Base-by-base conservation (phyloP, 2,797 vertebrate species). In the Phrynocephalus guinanensis region DNA sequence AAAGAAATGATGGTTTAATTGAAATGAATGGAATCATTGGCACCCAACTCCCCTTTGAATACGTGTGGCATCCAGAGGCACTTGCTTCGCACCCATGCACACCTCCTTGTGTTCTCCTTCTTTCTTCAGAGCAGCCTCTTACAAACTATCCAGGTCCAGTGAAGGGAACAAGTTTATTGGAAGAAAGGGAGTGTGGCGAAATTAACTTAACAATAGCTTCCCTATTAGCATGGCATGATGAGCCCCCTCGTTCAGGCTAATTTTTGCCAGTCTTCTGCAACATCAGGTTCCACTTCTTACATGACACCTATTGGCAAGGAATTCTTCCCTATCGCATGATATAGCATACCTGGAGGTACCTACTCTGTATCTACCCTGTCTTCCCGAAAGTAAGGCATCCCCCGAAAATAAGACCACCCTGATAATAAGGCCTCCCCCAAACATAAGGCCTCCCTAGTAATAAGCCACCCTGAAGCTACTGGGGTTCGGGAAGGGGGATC, bases 1-100 rank as follows among this genome's bases (percentile, higher is more conserved):
- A 87, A 18, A 22, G 15, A 88, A 92, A 90, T 89, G 67, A 82
- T 18, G 28, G 30, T 24, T 88, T 86, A 50, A 86, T 77, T 82
- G 2, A 79, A 83, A 89, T 72, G 86, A 71, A 84, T 66, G 87
- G 79, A 92, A 79, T 5, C 85, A 81, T 48, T 70, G 85, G 26
- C 77, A 84, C 77, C 81, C 75, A 73, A 20, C 30, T 79, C 75
- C 11, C 2, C 76, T 76, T 48, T 67, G 60, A 93, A 87, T 4
- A 89, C 11, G 33, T 63, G 18, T 1, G 75, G 70, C 30, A 20
- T 26, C 0, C 6, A 71, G 9, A 70, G 2, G 30, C 77, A 60
- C 22, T 76, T 48, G 38, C 28, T 73, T 81, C 84, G 75, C 89
- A 72, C 18, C 22, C 28, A 50, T 83, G 83, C 16, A 2, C 85